Conservation (phyloP, 53 echinoderm and acorn worm genomes). For the Crossaster papposus region DNA sequence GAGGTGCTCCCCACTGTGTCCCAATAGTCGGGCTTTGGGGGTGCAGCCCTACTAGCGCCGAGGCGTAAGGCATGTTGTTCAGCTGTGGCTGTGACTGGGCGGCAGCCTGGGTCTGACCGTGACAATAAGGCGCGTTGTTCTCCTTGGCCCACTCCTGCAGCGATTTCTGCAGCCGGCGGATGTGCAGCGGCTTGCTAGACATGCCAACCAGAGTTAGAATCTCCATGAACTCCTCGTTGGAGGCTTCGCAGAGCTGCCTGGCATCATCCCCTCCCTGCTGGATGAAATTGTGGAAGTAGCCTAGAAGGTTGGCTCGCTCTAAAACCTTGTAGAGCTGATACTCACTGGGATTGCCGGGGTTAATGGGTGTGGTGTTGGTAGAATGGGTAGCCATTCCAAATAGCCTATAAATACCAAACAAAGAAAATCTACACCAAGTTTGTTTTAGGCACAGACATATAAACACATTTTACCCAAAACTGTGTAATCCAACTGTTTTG, state of each 20-base stretch:
- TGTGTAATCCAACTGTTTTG: too few relatives aligned
- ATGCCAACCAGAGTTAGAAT: constrained; percentile 95
- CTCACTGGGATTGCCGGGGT: constrained; percentile 62
- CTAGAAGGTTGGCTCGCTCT: constrained; percentile 86
- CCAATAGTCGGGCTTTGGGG: neutral
- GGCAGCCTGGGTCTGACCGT: constrained; percentile 9
- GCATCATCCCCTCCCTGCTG: constrained; percentile 97
- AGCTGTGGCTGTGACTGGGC: neutral
- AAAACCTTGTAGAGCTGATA: constrained; percentile 80
- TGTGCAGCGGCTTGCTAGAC: constrained; percentile 94
- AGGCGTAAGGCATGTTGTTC: constrained; percentile 36
- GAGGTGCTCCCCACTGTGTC: constrained; percentile 13
- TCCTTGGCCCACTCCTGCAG: constrained; percentile 88
- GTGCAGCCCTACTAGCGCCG: constrained; percentile 43
- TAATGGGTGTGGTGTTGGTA: constrained; percentile 24
- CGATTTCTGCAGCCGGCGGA: constrained; percentile 86
- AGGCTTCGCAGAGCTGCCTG: constrained; percentile 90
- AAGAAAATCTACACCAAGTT: neutral
- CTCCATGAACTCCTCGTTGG: constrained; percentile 91
- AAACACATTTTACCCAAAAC: too few relatives aligned
- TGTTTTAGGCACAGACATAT: too few relatives aligned
- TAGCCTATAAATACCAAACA: neutral
- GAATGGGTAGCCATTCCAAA: constrained; percentile 31
- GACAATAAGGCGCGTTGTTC: constrained; percentile 42
- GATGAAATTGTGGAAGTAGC: constrained; percentile 89